Percentiles rank a stretch among this genome's conserved stretches.
phyloP scores from a whole-genome alignment of 64 coral and sea anemone species.

The Montipora sp. region DNA sequence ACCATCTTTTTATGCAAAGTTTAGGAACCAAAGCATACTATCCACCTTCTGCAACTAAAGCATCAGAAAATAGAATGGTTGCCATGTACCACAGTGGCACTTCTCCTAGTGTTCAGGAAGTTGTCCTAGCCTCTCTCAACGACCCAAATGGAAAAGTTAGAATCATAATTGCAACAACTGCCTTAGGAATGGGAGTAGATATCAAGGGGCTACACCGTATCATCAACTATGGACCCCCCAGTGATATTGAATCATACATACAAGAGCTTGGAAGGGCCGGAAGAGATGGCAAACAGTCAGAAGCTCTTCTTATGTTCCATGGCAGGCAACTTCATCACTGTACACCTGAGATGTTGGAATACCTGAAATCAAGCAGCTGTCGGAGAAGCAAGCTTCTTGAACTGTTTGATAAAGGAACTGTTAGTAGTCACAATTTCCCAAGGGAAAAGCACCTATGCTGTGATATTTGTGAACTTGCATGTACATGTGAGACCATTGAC shows the following conservation, averaged over 20 bases:
- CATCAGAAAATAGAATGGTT: constrained; percentile 16
- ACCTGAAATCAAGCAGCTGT: constrained; percentile 15
- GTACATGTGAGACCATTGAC: neutral
- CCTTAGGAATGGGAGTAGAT: constrained; percentile 66
- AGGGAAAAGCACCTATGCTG: constrained; percentile 44
- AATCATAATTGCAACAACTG: constrained; percentile 54
- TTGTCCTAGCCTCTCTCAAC: constrained; percentile 16
- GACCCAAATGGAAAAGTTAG: constrained; percentile 34
- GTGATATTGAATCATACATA: constrained; percentile 29
- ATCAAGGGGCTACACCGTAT: constrained; percentile 31
- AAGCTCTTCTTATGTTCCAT: constrained; percentile 18
- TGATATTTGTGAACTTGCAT: constrained; percentile 18
- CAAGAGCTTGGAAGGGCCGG: constrained; percentile 51
- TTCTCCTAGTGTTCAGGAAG: constrained; percentile 6
- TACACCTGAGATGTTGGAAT: constrained; percentile 40
- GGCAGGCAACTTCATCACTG: constrained; percentile 22
- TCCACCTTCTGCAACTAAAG: neutral
- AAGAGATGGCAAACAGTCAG: constrained; percentile 41
- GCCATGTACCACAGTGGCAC: constrained; percentile 65
- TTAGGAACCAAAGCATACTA: constrained; percentile 4
- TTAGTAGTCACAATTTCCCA: neutral
- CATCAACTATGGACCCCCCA: constrained; percentile 56
- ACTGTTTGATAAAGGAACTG: neutral
- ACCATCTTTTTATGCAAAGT: constrained; percentile 2
- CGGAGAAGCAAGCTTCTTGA: constrained; percentile 7